Conservation (phyloP, 1,140 invertebrate genomes). For the Drosophila ercepeae region DNA sequence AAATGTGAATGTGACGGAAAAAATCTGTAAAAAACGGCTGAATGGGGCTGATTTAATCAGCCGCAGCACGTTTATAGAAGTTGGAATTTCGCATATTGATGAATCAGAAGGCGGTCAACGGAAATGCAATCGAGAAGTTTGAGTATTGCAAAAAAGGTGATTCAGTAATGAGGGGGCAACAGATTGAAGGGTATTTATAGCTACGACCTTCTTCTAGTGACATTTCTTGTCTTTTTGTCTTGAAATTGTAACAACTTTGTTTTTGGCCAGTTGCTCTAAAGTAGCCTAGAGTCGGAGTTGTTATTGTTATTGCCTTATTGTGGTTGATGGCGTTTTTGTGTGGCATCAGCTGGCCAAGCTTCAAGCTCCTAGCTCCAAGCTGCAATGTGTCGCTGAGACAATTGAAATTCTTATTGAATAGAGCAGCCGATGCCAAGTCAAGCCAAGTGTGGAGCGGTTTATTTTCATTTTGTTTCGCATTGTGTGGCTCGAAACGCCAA, state of each 20-base stretch:
- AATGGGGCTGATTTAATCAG: slow-evolving; percentile 68
- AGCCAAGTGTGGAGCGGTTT: slow-evolving; percentile 45
- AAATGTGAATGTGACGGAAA: slow-evolving; percentile 72
- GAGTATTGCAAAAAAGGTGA: slow-evolving; percentile 1
- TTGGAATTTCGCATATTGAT: slow-evolving; percentile 18
- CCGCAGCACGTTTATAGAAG: slow-evolving; percentile 12
- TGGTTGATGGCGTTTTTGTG: slow-evolving; percentile 16
- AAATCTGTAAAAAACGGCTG: slow-evolving; percentile 60
- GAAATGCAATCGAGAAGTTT: slow-evolving; percentile 56
- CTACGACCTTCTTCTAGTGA: neutral
- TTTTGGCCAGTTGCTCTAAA: neutral
- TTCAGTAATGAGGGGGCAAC: neutral
- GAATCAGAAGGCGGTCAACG: slow-evolving; percentile 70
- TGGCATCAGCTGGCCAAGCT: slow-evolving; percentile 72
- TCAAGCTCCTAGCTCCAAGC: too few species aligned
- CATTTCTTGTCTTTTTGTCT: neutral
- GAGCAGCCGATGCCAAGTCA: slow-evolving; percentile 22
- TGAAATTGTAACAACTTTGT: neutral
- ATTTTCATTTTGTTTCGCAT: slow-evolving; percentile 37
- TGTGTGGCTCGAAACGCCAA: slow-evolving; percentile 25
- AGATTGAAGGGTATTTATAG: neutral
- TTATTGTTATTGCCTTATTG: slow-evolving; percentile 40
- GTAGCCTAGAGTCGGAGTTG: slow-evolving; percentile 29
- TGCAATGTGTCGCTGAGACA: slow-evolving; percentile 35
- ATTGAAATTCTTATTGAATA: slow-evolving; percentile 46